These are phyloP conservation scores for Sminthurides aquaticus DNA, from an alignment of 2,888 invertebrate species.

Conservation along the genomic window DNA sequence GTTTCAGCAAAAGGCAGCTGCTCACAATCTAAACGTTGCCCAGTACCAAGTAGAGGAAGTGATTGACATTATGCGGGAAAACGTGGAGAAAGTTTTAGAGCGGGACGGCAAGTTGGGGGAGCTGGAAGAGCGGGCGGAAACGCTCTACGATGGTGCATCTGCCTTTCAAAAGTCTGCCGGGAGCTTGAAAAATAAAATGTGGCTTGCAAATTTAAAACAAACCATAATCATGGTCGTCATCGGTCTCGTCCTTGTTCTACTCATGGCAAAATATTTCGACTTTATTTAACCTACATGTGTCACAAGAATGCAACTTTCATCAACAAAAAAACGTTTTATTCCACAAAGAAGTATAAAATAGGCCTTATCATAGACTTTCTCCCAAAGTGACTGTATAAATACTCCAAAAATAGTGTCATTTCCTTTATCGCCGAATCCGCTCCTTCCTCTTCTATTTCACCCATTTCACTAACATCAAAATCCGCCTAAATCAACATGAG, in stretches of 20 bases:
- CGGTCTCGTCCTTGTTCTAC: slow-evolving; percentile 3
- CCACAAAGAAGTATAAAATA: too few relatives aligned
- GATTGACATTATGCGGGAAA: slow-evolving; percentile 15
- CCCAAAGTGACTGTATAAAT: too few relatives aligned
- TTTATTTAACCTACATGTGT: too few relatives aligned
- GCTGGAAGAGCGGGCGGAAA: slow-evolving; percentile 12
- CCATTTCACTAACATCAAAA: too few relatives aligned
- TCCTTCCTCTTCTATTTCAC: too few relatives aligned
- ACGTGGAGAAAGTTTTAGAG: slow-evolving; percentile 17
- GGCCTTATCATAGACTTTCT: too few relatives aligned
- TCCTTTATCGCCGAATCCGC: too few relatives aligned
- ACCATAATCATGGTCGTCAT: slow-evolving; percentile 15
- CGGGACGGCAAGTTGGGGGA: slow-evolving; percentile 14
- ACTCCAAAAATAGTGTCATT: too few relatives aligned
- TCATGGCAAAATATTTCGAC: slow-evolving; percentile 11
- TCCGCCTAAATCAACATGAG: too few relatives aligned
- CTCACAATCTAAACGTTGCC: slow-evolving; percentile 10
- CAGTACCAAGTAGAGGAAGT: slow-evolving; percentile 18
- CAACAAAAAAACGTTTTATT: too few relatives aligned
- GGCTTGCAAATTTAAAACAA: slow-evolving; percentile 16
- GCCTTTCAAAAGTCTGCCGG: slow-evolving; percentile 16
- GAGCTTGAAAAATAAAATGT: slow-evolving; percentile 18
- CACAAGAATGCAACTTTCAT: too few relatives aligned
- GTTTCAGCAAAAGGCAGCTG: slow-evolving; percentile 15
- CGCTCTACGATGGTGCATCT: slow-evolving; percentile 15